Evolutionary conservation across 2,797 vertebrate genomes (phyloP).

Genomic region (Clarias fuscus): DNA sequence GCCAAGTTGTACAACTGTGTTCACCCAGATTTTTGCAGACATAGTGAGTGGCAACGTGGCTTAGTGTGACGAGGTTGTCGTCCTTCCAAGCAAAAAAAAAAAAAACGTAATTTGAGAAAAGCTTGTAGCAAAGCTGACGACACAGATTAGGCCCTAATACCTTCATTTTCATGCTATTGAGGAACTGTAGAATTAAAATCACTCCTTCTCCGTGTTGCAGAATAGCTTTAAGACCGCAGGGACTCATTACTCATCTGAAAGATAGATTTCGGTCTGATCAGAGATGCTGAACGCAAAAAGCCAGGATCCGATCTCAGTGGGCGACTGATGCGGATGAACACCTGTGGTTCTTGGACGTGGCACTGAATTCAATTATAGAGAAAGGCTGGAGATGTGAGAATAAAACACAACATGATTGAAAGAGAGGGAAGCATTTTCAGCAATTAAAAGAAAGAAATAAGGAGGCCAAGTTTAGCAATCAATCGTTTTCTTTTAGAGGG

Average conservation of each 20-base stretch:
- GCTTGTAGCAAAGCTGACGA: conserved; percentile 33
- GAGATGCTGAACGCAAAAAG: conserved; percentile 64
- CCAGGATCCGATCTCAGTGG: conserved; percentile 59
- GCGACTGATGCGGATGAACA: conserved; percentile 62
- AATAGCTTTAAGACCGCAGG: conserved; percentile 47
- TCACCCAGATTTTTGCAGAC: too few relatives aligned
- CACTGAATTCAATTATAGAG: conserved; percentile 61
- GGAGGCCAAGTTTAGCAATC: background rate
- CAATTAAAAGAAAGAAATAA: background rate
- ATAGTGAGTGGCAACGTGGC: too few relatives aligned
- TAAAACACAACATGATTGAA: conserved; percentile 13
- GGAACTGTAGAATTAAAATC: conserved; percentile 51
- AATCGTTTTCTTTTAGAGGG: background rate
- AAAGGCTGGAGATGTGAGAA: background rate
- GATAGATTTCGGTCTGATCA: conserved; percentile 66
- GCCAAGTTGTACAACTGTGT: too few relatives aligned
- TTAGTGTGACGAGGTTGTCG: background rate
- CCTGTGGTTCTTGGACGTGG: conserved; percentile 51
- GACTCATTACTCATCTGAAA: conserved; percentile 64
- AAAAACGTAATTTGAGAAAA: conserved; percentile 36
- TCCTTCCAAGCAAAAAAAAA: conserved; percentile 1
- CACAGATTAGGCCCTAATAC: conserved; percentile 52
- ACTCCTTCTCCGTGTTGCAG: conserved; percentile 40
- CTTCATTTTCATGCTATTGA: conserved; percentile 43
- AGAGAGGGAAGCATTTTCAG: background rate